Base-by-base conservation (phyloP, 2,113 vertebrate genomes). In the Tor tambroides region DNA sequence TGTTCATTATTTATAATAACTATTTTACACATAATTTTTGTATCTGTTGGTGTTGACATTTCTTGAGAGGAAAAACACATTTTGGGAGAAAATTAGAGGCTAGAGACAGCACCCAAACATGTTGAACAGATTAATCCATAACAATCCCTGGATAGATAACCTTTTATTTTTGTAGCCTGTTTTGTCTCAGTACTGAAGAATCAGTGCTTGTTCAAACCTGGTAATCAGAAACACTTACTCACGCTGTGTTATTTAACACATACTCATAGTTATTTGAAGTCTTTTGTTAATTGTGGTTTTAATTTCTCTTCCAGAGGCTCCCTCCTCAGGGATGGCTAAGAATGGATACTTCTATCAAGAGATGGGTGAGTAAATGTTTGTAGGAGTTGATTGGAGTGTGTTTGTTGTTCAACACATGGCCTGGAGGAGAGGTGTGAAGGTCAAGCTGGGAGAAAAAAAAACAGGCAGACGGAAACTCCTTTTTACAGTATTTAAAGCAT, bases 331-430 rank as follows among this genome's bases (percentile, higher is more conserved):
- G 41, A 98, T 97, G 97, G 97, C 98, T 89, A 97, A 96, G 93
- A 97, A 97, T 94, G 97, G 96, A 90, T 97, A 96, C 95, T 97
- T 96, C 92, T 95, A 96, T 91, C 97, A 98, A 94, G 97, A 99
- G 93, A 96, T 96, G 92, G 96, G 97, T 96, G 95, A 98, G 96
- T 96, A n/a, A 82, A 91, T 88, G 89, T 91, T 86, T 88, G 86
- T 86, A 63, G 88, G 23, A 83, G 54, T 89, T 86, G 80, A 69
- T 87, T 32, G 46, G n/a, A 80, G 71, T 88, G 54, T 85, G 83
- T 56, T 61, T 69, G 77, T 59, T 49, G 26, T 83, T 74, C 54
- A 35, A 72, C 56, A 43, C 56, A 56, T 74, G 54, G 56, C 56
- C 19, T 30, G 59, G 23, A 61, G n/a, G 14, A 67, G 72, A 63